Conservation (phyloP, 2,888 invertebrate species). For the Andrena bicolor region DNA sequence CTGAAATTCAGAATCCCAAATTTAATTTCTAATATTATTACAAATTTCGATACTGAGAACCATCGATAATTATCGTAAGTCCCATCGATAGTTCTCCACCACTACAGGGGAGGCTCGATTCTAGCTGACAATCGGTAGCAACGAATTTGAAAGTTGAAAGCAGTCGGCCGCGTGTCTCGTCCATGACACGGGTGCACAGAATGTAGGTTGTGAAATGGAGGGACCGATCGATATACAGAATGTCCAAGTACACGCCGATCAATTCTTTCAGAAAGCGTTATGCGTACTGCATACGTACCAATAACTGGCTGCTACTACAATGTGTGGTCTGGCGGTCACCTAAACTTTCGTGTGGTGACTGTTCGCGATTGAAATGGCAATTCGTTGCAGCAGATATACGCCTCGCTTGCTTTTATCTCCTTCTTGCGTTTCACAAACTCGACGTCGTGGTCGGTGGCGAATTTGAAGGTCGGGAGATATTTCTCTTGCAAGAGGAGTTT, state of each 20-base stretch:
- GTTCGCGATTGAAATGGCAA: background rate
- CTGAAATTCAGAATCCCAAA: no score
- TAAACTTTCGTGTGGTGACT: background rate
- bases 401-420: background rate
- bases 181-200: constrained; percentile 32
- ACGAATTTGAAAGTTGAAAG: constrained; percentile 4
- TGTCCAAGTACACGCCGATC: constrained; percentile 43
- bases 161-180: background rate
- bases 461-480: no score
- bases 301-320: background rate
- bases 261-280: constrained; percentile 40
- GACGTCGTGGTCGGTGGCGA: no score
- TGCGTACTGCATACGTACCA: constrained; percentile 5
- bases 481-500: no score
- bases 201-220: constrained; percentile 51
- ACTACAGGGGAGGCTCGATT: background rate
- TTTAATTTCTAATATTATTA: no score
- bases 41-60: no score
- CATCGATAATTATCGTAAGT: no score
- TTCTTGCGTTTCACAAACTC: background rate
- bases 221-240: constrained; percentile 64
- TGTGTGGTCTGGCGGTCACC: background rate
- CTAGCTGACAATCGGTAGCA: background rate
- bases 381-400: background rate
- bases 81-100: no score